These are phyloP conservation scores for Chanos chanos DNA, from an alignment of 2,797 vertebrate species.

Conservation along the genomic window DNA sequence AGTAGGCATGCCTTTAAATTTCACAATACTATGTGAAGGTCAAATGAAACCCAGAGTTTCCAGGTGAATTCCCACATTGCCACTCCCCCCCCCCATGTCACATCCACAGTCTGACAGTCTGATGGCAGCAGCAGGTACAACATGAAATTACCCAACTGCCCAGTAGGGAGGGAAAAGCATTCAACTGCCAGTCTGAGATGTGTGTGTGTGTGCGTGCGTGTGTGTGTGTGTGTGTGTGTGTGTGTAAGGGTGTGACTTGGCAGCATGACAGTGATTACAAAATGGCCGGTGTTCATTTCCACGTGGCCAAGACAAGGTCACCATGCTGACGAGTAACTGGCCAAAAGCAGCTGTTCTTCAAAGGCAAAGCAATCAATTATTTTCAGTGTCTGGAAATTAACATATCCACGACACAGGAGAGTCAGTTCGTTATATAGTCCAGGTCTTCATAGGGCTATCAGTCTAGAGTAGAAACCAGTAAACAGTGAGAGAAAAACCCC, in stretches of 20 bases:
- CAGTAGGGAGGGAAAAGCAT: constrained; percentile 53
- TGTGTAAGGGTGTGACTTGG: constrained; percentile 69
- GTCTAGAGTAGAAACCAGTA: constrained; percentile 40
- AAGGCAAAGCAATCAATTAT: constrained; percentile 75
- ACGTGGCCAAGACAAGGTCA: constrained; percentile 73
- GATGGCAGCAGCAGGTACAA: constrained; percentile 26
- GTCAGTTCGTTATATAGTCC: constrained; percentile 21
- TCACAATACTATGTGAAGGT: constrained; percentile 18
- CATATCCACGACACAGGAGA: constrained; percentile 22
- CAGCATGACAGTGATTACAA: constrained; percentile 66
- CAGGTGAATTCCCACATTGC: constrained; percentile 35
- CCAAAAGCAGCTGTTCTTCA: constrained; percentile 75
- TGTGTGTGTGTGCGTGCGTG: constrained; percentile 53
- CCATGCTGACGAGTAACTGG: constrained; percentile 56
- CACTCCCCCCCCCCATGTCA: neutral
- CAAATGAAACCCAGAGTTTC: constrained; percentile 31
- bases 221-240: constrained; percentile 33
- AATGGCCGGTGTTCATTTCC: constrained; percentile 74
- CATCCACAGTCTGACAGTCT: constrained; percentile 25
- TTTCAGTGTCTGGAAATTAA: constrained; percentile 55
- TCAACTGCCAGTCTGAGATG: constrained; percentile 40
- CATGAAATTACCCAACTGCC: constrained; percentile 59
- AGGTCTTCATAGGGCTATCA: constrained; percentile 1
- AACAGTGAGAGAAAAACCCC: constrained; percentile 38
- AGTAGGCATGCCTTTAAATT: no score